Evolutionary conservation across 2,888 invertebrate genomes (phyloP), one percentile per base, ranked within the genome.

Genomic region (Scaptomyza tumidula): DNA sequence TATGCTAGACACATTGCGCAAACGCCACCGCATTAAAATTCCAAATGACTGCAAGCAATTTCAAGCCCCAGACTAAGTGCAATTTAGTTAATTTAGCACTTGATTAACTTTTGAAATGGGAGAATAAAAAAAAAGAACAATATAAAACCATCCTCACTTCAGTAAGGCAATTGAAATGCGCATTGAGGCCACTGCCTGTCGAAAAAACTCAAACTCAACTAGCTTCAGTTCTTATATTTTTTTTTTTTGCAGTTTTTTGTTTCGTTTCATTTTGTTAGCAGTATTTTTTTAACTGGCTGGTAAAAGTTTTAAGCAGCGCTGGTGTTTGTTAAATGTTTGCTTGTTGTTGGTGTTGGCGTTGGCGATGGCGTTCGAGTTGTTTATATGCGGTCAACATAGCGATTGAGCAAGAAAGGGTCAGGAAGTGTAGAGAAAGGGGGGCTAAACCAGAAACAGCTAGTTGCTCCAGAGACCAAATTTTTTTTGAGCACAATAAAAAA

Each of bases 51-150:
- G 71, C 74, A 45, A 54, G 53, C 80, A 80, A 76, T 76, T 83
- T 16, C 74, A 49, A 54, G 33, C 43, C 43, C n/a, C 62, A 55
- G 61, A 78, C 71, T 74, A 71, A 78, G 72, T 75, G 81, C 87
- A 84, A 86, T 82, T 82, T 84, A 84, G 82, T 87, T 81, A 84
- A 82, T 86, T 82, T 84, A 69, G 87, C 85, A 84, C 87, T 82
- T 78, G 72, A 82, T 82, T 86, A 82, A 82, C 82, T 82, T 86
- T 73, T 80, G 57, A 71, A 67, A 67, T 59, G 67, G 54, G 9
- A 16, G 41, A 57, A 43, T 44, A 52, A 24, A 39, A 56, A 35
- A 55, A 63, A 63, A 27, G 9, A 53, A 46, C 16, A 39, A 60
- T 63, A 64, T 33, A 53, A 54, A 59, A 64, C 46, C 45, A 55